Evolutionary conservation across 2,113 vertebrate species (phyloP), one percentile per base, ranked within the genome.

Genomic region (Catagonus wagneri): DNA sequence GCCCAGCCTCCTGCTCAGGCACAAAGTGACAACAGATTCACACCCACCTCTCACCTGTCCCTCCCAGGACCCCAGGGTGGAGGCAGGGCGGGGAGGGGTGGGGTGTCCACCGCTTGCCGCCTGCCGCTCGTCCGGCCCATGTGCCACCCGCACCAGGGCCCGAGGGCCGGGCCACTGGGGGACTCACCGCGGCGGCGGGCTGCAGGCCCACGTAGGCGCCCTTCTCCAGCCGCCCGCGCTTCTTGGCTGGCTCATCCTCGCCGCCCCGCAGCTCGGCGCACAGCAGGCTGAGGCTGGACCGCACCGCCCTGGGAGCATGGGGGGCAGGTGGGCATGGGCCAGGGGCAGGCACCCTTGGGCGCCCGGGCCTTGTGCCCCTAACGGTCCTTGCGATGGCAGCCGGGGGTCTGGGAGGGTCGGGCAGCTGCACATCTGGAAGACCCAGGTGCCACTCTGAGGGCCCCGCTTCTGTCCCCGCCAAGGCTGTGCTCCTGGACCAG

Each of bases 141-240:
- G 23, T 0, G 32, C 22, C 39, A 4, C 4, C 89, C 39, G 2
- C 13, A 15, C 90, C 23, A 6, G 25, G 66, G 92, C 39, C 61
- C 22, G 4, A 2, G 14, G 58, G 81, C 0, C 22, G 12, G 79
- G 61, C 34, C 3, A 65, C 32, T 1, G 5, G 0, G 23, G 76
- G 5, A 69, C 97, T 97, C 96, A 98, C 98, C 81, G 52, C 81
- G 5, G 98, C 93, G 25, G 95, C 56, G 0, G 94, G 32, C 87
- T 98, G 98, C 44, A 98, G 97, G 88, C 98, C 97, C 85, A 98
- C 22, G 66, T 99, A 99, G 44, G 98, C 69, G 0, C 98, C 98
- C 97, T 98, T 98, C 6, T 99, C 98, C 97, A 99, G 98, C 86
- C 99, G 99, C 98, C 98, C 99, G 97, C 99, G 99, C 97, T 99